Base-by-base conservation (phyloP, 2,888 invertebrate species). In the Unio delphinus region DNA sequence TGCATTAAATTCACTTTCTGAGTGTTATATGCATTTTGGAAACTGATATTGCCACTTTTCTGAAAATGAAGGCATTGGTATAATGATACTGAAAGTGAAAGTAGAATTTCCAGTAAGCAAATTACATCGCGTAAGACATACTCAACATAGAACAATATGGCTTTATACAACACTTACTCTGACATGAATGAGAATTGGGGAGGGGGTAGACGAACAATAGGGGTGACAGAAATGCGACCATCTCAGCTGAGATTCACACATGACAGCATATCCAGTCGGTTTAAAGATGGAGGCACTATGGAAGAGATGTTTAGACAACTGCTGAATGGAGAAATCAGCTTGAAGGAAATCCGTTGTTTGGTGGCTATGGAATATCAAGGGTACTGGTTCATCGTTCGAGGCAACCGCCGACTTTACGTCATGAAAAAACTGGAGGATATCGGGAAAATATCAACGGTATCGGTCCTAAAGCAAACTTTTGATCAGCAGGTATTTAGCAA, bases 371-470 rank as follows among this genome's bases (percentile, higher is more conserved):
- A 64, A n/a, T 58, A 59, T 28, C 5, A 30, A 17, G 67, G 67
- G 1, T 20, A 60, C 5, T 72, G 72, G 72, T 72, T 55, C 54
- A 69, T 72, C 8, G 69, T 72, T 0, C 26, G 72, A n/a, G 72
- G 72, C 15, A 72, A 72, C 26, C 56, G 72, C 8, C 23, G 72
- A n/a, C 64, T 72, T 8, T 72, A 64, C 30, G 18, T 72, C 11
- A 59, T 65, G 20, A 15, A 65, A 63, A 57, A 62, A 55, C 34
- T 72, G 28, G 68, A 72, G 57, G 55, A 55, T 15, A 23, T 55
- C 1, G 68, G 63, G 18, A 58, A 65, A 18, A 4, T 72, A 18
- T n/a, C n/a, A 34, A 20, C 23, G 20, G 66, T 72, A 5, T 55
- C 57, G 34, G 61, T 68, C n/a, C 4, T 68, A 1, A 60, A 20